Conservation (phyloP, 2,888 invertebrate species). For the Tipula confusa region DNA sequence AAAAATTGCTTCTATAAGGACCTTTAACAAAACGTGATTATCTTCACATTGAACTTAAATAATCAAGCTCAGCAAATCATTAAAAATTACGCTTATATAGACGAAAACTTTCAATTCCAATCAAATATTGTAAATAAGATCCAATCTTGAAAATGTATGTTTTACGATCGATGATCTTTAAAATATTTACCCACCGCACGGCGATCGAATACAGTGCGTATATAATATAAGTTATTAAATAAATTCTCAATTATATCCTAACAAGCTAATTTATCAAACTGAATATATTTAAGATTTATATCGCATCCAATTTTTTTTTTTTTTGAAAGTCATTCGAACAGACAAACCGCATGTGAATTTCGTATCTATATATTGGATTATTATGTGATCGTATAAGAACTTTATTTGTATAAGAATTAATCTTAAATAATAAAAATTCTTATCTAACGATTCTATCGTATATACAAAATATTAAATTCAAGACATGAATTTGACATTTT, state of each 20-base stretch:
- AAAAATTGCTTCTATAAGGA: too few relatives aligned
- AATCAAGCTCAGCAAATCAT: background rate
- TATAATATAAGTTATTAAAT: too few relatives aligned
- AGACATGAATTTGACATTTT: constrained; percentile 1
- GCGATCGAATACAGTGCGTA: background rate
- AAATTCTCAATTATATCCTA: background rate
- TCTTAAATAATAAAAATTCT: background rate
- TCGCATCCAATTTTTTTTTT: background rate
- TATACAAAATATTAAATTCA: background rate
- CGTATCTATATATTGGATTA: background rate
- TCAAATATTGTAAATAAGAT: background rate
- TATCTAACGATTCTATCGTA: constrained; percentile 12
- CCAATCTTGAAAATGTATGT: background rate
- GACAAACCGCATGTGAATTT: background rate
- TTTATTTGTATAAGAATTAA: background rate
- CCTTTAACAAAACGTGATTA: too few relatives aligned
- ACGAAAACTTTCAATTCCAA: background rate
- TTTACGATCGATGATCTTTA: background rate
- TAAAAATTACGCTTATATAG: background rate
- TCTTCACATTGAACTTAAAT: background rate
- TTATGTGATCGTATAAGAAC: background rate
- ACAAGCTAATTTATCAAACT: background rate
- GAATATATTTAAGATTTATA: background rate
- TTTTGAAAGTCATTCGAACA: constrained; percentile 3
- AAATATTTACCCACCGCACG: background rate